phyloP scores from a whole-genome alignment of 2,113 vertebrate species.

The Ursus arctos region DNA sequence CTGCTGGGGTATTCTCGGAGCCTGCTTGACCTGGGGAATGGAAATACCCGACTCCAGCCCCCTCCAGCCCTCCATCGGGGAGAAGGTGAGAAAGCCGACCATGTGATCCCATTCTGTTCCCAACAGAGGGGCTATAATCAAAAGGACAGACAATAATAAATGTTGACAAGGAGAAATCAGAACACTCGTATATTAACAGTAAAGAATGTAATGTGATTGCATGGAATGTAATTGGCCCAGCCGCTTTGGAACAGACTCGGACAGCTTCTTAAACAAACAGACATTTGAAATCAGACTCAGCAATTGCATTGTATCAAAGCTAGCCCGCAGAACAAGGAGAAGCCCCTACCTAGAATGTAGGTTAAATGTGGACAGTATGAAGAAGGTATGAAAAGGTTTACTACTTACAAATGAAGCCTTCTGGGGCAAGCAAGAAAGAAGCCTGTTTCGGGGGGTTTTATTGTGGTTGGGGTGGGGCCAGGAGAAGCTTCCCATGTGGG shows the following conservation, averaged over 20 bases:
- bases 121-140: neutral
- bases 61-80: neutral
- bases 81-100: neutral
- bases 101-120: no score
- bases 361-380: neutral
- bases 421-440: neutral
- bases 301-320: neutral
- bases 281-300: neutral
- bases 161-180: neutral
- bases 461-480: fast-evolving
- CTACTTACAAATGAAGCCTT: neutral
- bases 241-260: neutral
- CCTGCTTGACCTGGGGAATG: neutral
- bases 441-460: fast-evolving
- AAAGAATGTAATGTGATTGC: fast-evolving
- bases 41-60: neutral
- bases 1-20: neutral
- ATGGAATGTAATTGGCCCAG: neutral
- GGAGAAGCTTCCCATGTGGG: neutral
- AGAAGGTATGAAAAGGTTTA: neutral
- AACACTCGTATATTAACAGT: neutral
- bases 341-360: neutral
- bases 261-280: neutral
- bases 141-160: neutral
- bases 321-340: neutral